Evolutionary conservation across 2,888 invertebrate genomes (phyloP), one percentile per base, ranked within the genome.

Genomic region (Eupithecia abbreviata): DNA sequence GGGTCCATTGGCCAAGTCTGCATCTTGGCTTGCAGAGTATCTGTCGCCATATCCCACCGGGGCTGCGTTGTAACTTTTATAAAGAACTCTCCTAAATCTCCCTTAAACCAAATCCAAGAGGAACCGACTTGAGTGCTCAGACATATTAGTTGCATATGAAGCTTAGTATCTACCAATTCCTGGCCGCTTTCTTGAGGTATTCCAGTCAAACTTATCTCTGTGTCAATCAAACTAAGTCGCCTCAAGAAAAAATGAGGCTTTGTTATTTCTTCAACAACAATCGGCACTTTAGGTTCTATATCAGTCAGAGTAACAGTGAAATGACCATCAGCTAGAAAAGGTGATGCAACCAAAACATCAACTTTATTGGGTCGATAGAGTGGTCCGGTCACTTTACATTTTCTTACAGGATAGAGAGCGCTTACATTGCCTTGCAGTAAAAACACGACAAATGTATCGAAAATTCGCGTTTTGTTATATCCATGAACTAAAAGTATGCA

Each of bases 381-480:
- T 2, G 92, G 91, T 41, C 92, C 93, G 2, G 90, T 90, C 15
- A 94, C 90, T 88, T 91, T 94, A 81, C 90, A 93, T 85, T 93
- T 94, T 82, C 85, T 88, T 6, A 89, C 74, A 51, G 94, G 93
- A 77, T 84, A 88, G 65, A 94, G 82, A 43, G 85, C 79, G 4
- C 92, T 91, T 43, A 91, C 86, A 41, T 85, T 75, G 6, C 94
- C 95, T 42, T 86, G 80, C 4, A 95, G 89, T 73, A 88, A 58
- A 84, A 94, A 94, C 75, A 91, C 83, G 51, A 93, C 86, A 72
- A 93, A 94, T 0, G 93, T 92, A 79, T 95, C 95, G 80, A 94
- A 95, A 78, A 95, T 90, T 83, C 94, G 86, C 75, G 93, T 93
- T 88, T 94, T 94, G 77, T 93, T 95, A 74, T 92, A 93, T 49